Percentiles rank a stretch among this genome's conserved stretches.
These are phyloP conservation scores for Acrocyrtus sp. DNA, from an alignment of 2,888 invertebrate species.

Conservation along the genomic window DNA sequence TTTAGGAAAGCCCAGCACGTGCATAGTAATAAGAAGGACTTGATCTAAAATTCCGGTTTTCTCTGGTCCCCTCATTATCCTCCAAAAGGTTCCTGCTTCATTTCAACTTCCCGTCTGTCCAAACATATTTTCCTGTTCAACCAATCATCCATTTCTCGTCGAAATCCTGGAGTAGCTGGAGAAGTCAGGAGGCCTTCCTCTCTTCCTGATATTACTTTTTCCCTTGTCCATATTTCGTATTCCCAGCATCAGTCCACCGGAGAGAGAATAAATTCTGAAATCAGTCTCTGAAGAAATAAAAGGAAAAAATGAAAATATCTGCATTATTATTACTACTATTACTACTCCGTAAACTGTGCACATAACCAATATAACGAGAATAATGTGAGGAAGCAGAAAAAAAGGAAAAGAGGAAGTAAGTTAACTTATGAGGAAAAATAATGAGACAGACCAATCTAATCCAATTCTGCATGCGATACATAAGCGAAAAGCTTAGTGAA, in stretches of 20 bases:
- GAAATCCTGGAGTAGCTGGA: neutral
- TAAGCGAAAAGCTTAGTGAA: slow-evolving; percentile 43
- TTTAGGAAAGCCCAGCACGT: slow-evolving; percentile 3
- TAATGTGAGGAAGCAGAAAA: slow-evolving; percentile 23
- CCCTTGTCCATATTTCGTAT: neutral
- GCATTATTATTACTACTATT: slow-evolving; percentile 5
- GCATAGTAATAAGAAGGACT: slow-evolving; percentile 9
- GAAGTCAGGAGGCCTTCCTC: too few relatives aligned
- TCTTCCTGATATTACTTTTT: neutral
- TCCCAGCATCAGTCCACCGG: neutral
- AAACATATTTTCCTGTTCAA: slow-evolving; percentile 15
- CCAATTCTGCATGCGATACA: slow-evolving; percentile 53
- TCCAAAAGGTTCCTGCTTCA: slow-evolving; percentile 10
- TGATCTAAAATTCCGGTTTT: slow-evolving; percentile 28
- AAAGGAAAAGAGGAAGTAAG: slow-evolving; percentile 44
- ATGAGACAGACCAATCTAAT: slow-evolving; percentile 49
- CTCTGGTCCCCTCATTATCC: neutral
- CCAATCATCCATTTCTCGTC: slow-evolving; percentile 4
- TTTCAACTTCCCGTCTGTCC: slow-evolving; percentile 4
- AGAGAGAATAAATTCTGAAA: slow-evolving; percentile 11
- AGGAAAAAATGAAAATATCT: slow-evolving; percentile 21
- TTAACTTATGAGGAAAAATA: slow-evolving; percentile 52
- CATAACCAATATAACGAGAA: slow-evolving; percentile 17
- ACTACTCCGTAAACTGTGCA: slow-evolving; percentile 16
- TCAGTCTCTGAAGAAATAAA: slow-evolving; percentile 25